Percentiles rank a stretch among this genome's conserved stretches.
Conservation (phyloP, 2,113 vertebrate species). For the Neotoma lepida region DNA sequence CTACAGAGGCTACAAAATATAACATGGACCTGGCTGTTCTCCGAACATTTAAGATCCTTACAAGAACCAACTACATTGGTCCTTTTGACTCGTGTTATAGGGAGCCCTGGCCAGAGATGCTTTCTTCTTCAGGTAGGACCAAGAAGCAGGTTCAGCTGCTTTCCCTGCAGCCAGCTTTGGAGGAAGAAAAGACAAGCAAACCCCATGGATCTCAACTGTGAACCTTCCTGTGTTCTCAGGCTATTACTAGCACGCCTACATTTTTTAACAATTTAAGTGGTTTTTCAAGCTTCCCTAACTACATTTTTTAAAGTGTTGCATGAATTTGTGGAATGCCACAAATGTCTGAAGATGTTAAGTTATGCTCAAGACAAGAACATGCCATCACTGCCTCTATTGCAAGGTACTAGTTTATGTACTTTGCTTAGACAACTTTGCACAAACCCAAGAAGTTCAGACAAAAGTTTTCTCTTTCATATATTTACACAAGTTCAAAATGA, state of each 20-base stretch:
- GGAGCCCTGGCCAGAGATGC: conserved; percentile 77
- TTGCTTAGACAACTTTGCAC: conserved; percentile 87
- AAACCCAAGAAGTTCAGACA: conserved; percentile 89
- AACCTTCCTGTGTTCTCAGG: conserved; percentile 64
- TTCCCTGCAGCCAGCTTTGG: conserved; percentile 63
- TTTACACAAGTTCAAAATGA: conserved; percentile 97
- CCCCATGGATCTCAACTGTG: background rate
- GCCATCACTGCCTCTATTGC: conserved; percentile 81
- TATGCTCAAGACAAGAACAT: conserved; percentile 80
- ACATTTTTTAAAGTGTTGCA: conserved; percentile 74
- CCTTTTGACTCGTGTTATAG: conserved; percentile 91
- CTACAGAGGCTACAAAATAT: conserved; percentile 98
- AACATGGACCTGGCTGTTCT: conserved; percentile 97
- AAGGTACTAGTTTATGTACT: conserved; percentile 83
- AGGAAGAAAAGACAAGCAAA: conserved; percentile 72
- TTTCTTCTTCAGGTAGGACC: conserved; percentile 76
- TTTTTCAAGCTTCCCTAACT: conserved; percentile 79
- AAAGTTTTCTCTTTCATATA: conserved; percentile 90
- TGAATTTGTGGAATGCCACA: conserved; percentile 81
- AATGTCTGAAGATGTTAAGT: conserved; percentile 80
- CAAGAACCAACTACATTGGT: conserved; percentile 95
- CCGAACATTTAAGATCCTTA: conserved; percentile 98
- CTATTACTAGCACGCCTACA: conserved; percentile 54
- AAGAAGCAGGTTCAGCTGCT: conserved; percentile 53
- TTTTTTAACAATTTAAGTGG: conserved; percentile 60